Conservation (phyloP, 2,113 vertebrate species). For the Ophiodon elongatus region DNA sequence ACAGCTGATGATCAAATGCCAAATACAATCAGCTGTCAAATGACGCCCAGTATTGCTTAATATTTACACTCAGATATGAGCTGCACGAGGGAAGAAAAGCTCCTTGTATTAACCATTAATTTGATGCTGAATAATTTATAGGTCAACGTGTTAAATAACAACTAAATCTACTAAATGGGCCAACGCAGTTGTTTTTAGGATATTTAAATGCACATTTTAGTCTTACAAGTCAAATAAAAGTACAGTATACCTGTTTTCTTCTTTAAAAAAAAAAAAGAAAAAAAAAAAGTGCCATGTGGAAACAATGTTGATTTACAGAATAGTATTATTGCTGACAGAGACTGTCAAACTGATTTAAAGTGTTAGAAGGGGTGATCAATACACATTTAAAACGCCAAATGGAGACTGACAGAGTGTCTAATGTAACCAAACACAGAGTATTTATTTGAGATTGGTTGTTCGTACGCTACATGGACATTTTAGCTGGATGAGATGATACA, state of each 20-base stretch:
- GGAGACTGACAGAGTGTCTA: constrained; percentile 44
- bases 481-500: constrained; percentile 27
- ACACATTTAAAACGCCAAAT: constrained; percentile 65
- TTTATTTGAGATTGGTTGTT: constrained; percentile 54
- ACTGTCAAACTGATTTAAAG: constrained; percentile 30
- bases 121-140: constrained; percentile 54
- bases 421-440: constrained; percentile 56
- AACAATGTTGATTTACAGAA: constrained; percentile 52
- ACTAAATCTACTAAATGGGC: constrained; percentile 36
- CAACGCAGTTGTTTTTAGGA: constrained; percentile 23
- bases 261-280: constrained; percentile 18
- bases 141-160: constrained; percentile 32
- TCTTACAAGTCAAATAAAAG: constrained; percentile 8
- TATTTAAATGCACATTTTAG: constrained; percentile 35
- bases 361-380: constrained; percentile 38
- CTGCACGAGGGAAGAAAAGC: constrained; percentile 52
- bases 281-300: constrained; percentile 45
- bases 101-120: constrained; percentile 58
- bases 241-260: constrained; percentile 15
- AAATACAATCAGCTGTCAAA: constrained; percentile 44
- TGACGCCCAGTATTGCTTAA: constrained; percentile 46
- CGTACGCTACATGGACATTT: constrained; percentile 35
- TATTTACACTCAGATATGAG: constrained; percentile 58
- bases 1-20: constrained; percentile 41
- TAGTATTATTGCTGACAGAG: constrained; percentile 37